Evolutionary conservation across 2,797 vertebrate species (phyloP), one percentile per base, ranked within the genome.

Genomic region (Etheostoma perlongum): DNA sequence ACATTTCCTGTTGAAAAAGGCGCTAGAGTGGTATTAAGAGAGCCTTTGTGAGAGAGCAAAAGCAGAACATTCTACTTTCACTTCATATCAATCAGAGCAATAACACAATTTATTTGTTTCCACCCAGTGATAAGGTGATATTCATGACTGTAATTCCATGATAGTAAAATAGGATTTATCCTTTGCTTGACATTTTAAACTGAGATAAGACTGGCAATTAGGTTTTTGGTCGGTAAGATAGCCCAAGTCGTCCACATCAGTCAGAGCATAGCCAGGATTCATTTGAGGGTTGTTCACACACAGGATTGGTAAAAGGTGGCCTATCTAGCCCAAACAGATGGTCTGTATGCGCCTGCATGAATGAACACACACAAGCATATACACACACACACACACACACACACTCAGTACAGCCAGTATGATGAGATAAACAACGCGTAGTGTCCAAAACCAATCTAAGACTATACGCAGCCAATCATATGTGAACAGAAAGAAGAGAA

Each of bases 321-420:
- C 76, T 93, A 93, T 94, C 92, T 92, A 48, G 63, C 65, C 87
- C 74, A 85, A 92, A 90, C 93, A 94, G 91, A 94, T 91, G 91
- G 90, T 76, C 72, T 85, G 75, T 79, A 84, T 79, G 66, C 8
- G 55, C 68, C 72, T 63, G 87, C 88, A 91, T 88, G 88, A 85
- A 88, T 90, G 81, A 84, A 74, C 76, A 82, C 78, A 76, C 75
- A 71, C 81, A 76, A 62, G 4, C 59, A 66, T 63, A 65, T 16
- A 55, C 77, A 61, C 51, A 51, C 40, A 42, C 46, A 51, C 16
- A 64, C 51, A 73, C 36, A 68, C 33, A 65, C 48, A 77, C 42
- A 44, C 13, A 44, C 13, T 13, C 42, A 14, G 52, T 30, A 48
- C 15, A 89, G 63, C 65, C 63, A 33, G 53, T 16, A 40, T 5